Evolutionary conservation across 2,113 vertebrate genomes (phyloP).

Genomic region (Ornithorhynchus anatinus): DNA sequence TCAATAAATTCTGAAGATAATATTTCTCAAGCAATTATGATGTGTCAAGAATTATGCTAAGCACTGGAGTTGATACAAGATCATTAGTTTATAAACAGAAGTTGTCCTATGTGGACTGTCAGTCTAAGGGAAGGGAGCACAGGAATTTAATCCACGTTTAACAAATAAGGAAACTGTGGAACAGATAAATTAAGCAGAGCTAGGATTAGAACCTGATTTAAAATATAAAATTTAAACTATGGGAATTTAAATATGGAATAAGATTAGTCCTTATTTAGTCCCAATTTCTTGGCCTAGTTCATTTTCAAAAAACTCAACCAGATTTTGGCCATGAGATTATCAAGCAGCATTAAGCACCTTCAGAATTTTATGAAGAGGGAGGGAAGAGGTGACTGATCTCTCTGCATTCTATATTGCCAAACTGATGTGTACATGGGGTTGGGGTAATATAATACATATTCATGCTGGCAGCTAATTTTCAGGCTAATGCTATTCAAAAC

Average conservation of each 20-base stretch:
- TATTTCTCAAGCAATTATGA: no score
- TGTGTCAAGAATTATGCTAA: no score
- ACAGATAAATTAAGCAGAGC: no score
- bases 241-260: constrained; percentile 41
- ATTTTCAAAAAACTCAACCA: constrained; percentile 31
- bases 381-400: constrained; percentile 45
- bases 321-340: constrained; percentile 26
- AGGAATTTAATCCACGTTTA: no score
- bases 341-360: constrained; percentile 40
- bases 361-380: constrained; percentile 45
- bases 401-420: constrained; percentile 45
- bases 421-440: constrained; percentile 47
- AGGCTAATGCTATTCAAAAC: constrained; percentile 71
- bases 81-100: no score
- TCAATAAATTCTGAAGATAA: no score
- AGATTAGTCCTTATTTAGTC: constrained; percentile 34
- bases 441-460: constrained; percentile 66
- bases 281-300: constrained; percentile 26
- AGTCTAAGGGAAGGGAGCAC: no score
- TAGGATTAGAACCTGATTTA: no score
- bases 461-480: constrained; percentile 70
- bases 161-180: no score
- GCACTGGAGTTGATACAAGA: no score
- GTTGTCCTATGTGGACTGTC: no score
- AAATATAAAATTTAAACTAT: no score